Evolutionary conservation across 2,797 vertebrate genomes (phyloP), one percentile per base, ranked within the genome.

Genomic region (Acrossocheilus fasciatus): DNA sequence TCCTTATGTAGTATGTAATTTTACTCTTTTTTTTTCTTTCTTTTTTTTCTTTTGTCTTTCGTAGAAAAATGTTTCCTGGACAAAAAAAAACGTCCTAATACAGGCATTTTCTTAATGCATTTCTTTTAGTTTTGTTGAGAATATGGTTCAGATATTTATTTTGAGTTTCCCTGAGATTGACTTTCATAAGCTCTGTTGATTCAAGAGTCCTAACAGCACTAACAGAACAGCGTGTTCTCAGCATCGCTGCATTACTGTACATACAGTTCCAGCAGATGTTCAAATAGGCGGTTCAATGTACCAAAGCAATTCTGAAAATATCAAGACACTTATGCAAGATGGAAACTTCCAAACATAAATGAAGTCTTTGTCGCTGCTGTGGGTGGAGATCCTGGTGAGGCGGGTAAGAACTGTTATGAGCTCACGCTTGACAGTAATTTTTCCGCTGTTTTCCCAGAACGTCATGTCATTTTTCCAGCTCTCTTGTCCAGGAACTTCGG

Each of bases 341-440:
- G 77, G 26, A 62, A 43, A 62, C 41, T n/a, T 83, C 8, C 17
- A 62, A 34, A 34, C 54, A 45, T 20, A 83, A 34, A 59, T 41
- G 0, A 18, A 39, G 59, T 20, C 66, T 82, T 30, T 87, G 43
- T 73, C 8, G 6, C 43, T 68, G 43, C 20, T 43, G 4, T 68
- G 68, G 76, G 69, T 69, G 80, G 83, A 87, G 80, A 30, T 36
- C 30, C 41, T 62, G 7, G 17, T 73, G 39, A 86, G 39, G n/a
- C 11, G 43, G 66, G 76, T 41, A 84, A 77, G 72, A 87, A 66
- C 72, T 73, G 9, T 50, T 23, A 47, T 85, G 86, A 82, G 64
- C 66, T 85, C 39, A 75, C 15, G 20, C 15, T 69, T 66, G 12
- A 26, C 54, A 39, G 68, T 26, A 0, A n/a, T 73, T 64, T 62